Evolutionary conservation across 1,140 invertebrate genomes (phyloP).

Genomic region (Schlechtendalia chinensis): DNA sequence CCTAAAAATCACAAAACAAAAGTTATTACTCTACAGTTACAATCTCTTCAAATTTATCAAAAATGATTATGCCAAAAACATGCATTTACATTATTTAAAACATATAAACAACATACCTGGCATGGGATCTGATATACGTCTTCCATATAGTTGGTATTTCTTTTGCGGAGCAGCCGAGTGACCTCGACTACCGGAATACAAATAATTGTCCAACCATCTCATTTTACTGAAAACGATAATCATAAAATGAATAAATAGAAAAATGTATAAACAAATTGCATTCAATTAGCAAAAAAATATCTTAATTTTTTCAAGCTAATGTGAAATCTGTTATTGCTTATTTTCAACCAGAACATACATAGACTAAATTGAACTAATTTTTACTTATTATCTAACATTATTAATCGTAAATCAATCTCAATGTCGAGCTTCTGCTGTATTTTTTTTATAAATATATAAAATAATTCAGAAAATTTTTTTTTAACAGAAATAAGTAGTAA

Average conservation of each 20-base stretch:
- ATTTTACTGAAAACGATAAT: slow-evolving; percentile 17
- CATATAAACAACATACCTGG: slow-evolving; percentile 3
- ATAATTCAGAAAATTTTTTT: too few relatives aligned
- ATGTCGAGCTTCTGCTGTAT: too few relatives aligned
- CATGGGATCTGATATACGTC: slow-evolving; percentile 64
- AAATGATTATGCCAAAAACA: not conserved
- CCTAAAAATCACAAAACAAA: not conserved
- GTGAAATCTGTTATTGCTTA: too few relatives aligned
- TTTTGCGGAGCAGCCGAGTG: slow-evolving; percentile 76
- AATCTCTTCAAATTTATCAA: not conserved
- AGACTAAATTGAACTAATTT: too few relatives aligned
- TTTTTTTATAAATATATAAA: too few relatives aligned
- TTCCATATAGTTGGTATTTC: slow-evolving; percentile 89
- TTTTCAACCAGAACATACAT: too few relatives aligned
- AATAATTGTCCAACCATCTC: slow-evolving; percentile 72
- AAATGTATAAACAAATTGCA: too few relatives aligned
- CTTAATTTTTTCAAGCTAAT: not conserved
- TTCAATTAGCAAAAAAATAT: too few relatives aligned
- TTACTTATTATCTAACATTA: too few relatives aligned
- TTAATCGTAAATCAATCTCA: too few relatives aligned
- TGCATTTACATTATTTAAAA: too few relatives aligned
- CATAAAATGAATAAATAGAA: not conserved
- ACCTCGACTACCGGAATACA: slow-evolving; percentile 59
- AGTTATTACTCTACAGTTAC: not conserved
- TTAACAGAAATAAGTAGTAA: too few relatives aligned